Conservation (phyloP, 2,888 invertebrate genomes). For the Trachelus tabidus region DNA sequence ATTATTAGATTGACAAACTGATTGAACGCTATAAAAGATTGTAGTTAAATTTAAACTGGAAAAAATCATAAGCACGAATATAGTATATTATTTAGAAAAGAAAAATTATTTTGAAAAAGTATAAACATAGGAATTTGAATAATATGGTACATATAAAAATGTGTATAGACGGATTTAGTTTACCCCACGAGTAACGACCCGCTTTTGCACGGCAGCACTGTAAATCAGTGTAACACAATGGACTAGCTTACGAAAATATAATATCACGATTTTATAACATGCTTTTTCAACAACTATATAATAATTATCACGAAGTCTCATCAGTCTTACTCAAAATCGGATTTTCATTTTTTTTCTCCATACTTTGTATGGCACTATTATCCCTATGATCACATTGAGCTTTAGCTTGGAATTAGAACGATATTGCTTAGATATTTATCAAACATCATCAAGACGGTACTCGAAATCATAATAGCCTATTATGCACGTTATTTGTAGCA, state of each 20-base stretch:
- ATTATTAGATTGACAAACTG: neutral
- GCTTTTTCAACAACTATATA: conserved; percentile 31
- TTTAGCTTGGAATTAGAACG: conserved; percentile 19
- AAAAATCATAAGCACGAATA: conserved; percentile 12
- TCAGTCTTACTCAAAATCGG: conserved; percentile 49
- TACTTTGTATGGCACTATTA: neutral
- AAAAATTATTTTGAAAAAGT: neutral
- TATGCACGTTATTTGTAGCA: neutral
- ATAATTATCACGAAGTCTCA: conserved; percentile 46
- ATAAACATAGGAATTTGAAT: neutral
- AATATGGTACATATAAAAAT: neutral
- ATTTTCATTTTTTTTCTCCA: neutral
- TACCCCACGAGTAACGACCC: neutral
- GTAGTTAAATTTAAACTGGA: conserved; percentile 9
- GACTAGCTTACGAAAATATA: conserved; percentile 55
- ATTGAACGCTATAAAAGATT: conserved; percentile 16
- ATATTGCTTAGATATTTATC: neutral
- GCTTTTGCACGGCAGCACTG: neutral
- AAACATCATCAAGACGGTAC: neutral
- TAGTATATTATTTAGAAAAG: conserved; percentile 10
- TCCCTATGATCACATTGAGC: conserved; percentile 29
- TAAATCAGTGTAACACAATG: conserved; percentile 11
- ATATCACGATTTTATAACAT: conserved; percentile 42
- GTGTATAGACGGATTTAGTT: neutral
- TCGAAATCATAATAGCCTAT: neutral